Base-by-base conservation (phyloP, 1,140 invertebrate species). In the Drosophila insularis region DNA sequence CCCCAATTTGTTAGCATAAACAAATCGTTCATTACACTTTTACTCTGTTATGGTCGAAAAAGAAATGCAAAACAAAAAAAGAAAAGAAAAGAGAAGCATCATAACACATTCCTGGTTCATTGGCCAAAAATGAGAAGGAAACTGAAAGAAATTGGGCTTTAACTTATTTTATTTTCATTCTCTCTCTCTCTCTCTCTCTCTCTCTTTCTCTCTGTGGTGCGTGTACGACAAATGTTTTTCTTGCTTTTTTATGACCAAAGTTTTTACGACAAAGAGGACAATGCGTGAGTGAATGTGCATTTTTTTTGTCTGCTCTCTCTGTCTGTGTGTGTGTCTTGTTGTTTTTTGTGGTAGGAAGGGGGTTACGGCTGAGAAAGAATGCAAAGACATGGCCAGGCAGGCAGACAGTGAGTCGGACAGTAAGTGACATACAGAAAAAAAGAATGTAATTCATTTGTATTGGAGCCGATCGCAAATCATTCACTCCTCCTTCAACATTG, bases 231-330 rank as follows among this genome's bases (percentile, higher is more conserved):
- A 50, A 46, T 55, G 46, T 46, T 72, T 40, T 68, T 67, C 53
- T 72, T 71, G 74, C 56, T 72, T 84, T 77, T 86, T 86, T 69
- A 86, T 87, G 74, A 79, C 71, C 65, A 43, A 87, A 86, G 65
- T 86, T 86, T 81, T 86, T 81, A 86, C 71, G 81, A 86, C 81
- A 87, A 81, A 78, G 74, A 62, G 60, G 60, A 62, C 68, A 85
- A 76, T 79, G 75, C 68, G 64, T 79, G 68, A 71, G 71, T 69
- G 76, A 79, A 74, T 78, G 75, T 78, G 75, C 74, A 78, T 78
- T 78, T 78, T 63, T 63, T 32, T 54, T 63, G 4, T 2, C 13
- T 53, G 31, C 21, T 62, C 27, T n/a, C n/a, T n/a, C n/a, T n/a
- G n/a, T n/a, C 19, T 63, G 6, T 8, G 11, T 56, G 8, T 50